Evolutionary conservation across 1,140 invertebrate species (phyloP).

Genomic region (Apis mellifera): Amel_HAv3.1 CM009943.2:6343501-6344000

Average conservation of each 20-base stretch:
- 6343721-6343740: neutral
- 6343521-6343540: neutral
- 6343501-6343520: slow-evolving; percentile 39
- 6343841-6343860: slow-evolving; percentile 6
- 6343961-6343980: slow-evolving; percentile 7
- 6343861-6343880: neutral
- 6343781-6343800: slow-evolving; percentile 48
- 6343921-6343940: neutral
- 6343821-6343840: neutral
- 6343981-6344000: slow-evolving; percentile 28
- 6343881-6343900: slow-evolving; percentile 39
- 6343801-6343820: neutral
- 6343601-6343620: slow-evolving; percentile 50
- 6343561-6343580: slow-evolving; percentile 25
- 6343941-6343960: slow-evolving; percentile 36
- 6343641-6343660: neutral
- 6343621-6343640: slow-evolving; percentile 51
- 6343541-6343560: slow-evolving; percentile 59
- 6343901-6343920: slow-evolving; percentile 31
- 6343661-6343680: slow-evolving; percentile 24
- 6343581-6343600: slow-evolving; percentile 46
- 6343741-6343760: slow-evolving; percentile 32
- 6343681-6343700: slow-evolving; percentile 66
- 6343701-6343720: slow-evolving; percentile 69
- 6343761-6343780: slow-evolving; percentile 60